Conservation (phyloP, 2,888 invertebrate genomes). For the Noctua pronuba region DNA sequence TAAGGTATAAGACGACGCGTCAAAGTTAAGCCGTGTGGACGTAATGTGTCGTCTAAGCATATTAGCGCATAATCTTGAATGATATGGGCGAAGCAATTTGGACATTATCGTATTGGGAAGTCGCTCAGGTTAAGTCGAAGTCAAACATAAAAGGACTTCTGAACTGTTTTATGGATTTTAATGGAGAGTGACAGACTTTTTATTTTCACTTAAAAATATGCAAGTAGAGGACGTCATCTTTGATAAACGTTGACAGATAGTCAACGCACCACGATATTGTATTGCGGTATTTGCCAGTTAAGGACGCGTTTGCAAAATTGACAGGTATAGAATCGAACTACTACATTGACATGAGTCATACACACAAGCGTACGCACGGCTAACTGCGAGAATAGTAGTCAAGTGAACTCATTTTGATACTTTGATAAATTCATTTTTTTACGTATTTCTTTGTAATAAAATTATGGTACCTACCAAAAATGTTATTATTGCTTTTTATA, state of each 20-base stretch:
- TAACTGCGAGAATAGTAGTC: too few species aligned
- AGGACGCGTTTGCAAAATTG: too few species aligned
- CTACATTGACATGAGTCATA: too few species aligned
- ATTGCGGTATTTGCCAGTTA: background rate
- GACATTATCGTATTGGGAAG: background rate
- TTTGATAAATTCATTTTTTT: too few species aligned
- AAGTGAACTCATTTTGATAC: too few species aligned
- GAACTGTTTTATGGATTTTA: background rate
- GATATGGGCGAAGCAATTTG: background rate
- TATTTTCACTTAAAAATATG: background rate
- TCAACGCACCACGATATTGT: background rate
- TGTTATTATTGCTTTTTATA: too few species aligned
- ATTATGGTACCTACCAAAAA: too few species aligned
- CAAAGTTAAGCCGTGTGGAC: slow-evolving; percentile 20
- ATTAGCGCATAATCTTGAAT: slow-evolving; percentile 14
- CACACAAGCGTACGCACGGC: too few species aligned
- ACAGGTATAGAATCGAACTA: too few species aligned
- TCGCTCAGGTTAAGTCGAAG: background rate
- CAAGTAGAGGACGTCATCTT: background rate
- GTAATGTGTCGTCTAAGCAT: slow-evolving; percentile 19
- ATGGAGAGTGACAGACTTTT: too few species aligned
- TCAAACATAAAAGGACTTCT: background rate
- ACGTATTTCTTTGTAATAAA: too few species aligned
- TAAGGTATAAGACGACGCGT: background rate
- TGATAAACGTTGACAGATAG: background rate